These are phyloP conservation scores for Sminthurinus signatus DNA, from an alignment of 1,140 invertebrate genomes.

Conservation along the genomic window DNA sequence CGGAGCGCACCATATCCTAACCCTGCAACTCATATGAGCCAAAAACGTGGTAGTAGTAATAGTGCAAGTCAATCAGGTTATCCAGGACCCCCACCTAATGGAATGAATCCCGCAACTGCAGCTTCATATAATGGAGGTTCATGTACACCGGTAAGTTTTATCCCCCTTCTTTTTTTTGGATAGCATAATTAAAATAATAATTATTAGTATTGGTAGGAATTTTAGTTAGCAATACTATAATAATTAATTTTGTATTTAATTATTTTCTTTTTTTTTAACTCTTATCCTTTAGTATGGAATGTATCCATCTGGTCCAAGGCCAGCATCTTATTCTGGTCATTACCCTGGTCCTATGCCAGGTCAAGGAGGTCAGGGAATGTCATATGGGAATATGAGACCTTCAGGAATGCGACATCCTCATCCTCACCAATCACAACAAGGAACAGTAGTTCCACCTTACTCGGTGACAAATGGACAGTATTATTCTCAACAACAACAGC, in stretches of 20 bases:
- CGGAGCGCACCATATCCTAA: slow-evolving; percentile 41
- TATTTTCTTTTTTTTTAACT: too few species aligned
- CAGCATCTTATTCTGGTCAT: slow-evolving; percentile 11
- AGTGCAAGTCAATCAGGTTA: slow-evolving; percentile 13
- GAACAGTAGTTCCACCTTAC: slow-evolving; percentile 7
- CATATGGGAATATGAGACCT: slow-evolving; percentile 1
- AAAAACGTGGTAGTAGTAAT: slow-evolving; percentile 53
- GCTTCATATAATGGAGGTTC: slow-evolving; percentile 34
- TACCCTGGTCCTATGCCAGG: slow-evolving; percentile 6
- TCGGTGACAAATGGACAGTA: slow-evolving; percentile 21
- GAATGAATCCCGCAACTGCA: slow-evolving; percentile 28
- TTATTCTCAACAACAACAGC: too few species aligned
- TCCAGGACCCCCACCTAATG: slow-evolving; percentile 27
- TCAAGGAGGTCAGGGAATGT: slow-evolving; percentile 5
- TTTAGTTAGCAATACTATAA: too few species aligned
- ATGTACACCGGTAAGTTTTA: slow-evolving; percentile 24
- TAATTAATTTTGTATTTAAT: too few species aligned
- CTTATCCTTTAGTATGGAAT: too few species aligned
- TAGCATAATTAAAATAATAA: too few species aligned
- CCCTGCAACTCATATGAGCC: slow-evolving; percentile 61
- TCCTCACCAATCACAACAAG: slow-evolving; percentile 4
- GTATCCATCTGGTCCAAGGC: neutral
- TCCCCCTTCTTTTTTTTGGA: too few species aligned
- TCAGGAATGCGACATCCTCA: slow-evolving; percentile 5
- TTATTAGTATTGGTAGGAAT: too few species aligned